phyloP scores from a whole-genome alignment of 2,888 invertebrate genomes.

The Metallyticus violacea region DNA sequence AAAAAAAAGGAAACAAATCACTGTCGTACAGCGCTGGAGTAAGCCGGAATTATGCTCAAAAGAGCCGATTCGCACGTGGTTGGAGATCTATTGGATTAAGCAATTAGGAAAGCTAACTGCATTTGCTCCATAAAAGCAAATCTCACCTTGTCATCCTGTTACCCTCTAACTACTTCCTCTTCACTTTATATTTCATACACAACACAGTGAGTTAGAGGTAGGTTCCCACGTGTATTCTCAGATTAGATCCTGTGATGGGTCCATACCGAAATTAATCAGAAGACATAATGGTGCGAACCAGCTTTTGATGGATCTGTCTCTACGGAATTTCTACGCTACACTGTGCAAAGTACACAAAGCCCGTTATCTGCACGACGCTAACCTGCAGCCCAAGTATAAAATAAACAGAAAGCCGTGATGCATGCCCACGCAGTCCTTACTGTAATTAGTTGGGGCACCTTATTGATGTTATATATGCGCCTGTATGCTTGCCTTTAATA shows the following conservation, averaged over 20 bases:
- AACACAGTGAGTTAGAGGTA: not conserved
- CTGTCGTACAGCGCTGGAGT: too few relatives aligned
- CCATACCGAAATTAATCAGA: not conserved
- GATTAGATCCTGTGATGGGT: not conserved
- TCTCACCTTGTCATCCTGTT: not conserved
- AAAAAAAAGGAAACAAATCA: too few relatives aligned
- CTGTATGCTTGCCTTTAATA: too few relatives aligned
- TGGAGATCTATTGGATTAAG: not conserved
- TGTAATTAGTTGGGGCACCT: too few relatives aligned
- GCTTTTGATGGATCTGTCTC: not conserved
- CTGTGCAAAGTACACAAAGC: not conserved
- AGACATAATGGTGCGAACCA: not conserved
- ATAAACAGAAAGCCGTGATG: not conserved
- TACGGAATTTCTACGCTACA: not conserved
- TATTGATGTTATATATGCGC: too few relatives aligned
- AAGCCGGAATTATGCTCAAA: too few relatives aligned
- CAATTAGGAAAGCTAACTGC: not conserved
- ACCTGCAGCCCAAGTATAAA: not conserved
- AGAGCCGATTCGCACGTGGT: too few relatives aligned
- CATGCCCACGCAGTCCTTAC: too few relatives aligned
- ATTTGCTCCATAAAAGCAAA: not conserved
- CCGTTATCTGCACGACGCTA: not conserved
- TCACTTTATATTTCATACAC: not conserved
- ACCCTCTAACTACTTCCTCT: not conserved
- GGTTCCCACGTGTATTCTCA: not conserved